Evolutionary conservation across 2,797 vertebrate genomes (phyloP), one percentile per base, ranked within the genome.

Genomic region (Melanotaenia parkinsoni): DNA sequence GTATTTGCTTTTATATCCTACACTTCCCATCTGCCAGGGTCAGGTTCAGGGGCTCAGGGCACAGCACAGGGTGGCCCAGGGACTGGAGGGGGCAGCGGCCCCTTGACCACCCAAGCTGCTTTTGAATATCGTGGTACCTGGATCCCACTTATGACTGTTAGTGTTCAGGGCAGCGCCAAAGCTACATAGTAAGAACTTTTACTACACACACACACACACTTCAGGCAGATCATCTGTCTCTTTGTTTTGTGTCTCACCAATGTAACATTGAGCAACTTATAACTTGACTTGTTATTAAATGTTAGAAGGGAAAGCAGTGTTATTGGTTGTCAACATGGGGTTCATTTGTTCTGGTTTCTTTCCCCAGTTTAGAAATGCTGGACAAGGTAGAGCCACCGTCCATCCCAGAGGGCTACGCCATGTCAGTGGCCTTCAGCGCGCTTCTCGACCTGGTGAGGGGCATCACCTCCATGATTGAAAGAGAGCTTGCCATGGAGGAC

Each of bases 371-470:
- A 58, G 98, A 99, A 90, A 98, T 99, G 98, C 90, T 99, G 88
- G 98, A 99, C 91, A 99, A 99, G 90, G 98, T 99, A 69, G 98
- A 99, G 82, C 98, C 98, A 2, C 98, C 98, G 11, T 97, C 95
- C 28, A 99, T 99, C 87, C 98, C 98, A 28, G 98, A 99, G 88
- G 98, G 98, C 71, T 99, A 99, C 32, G 97, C 98, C 74, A 97
- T 99, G 97, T 99, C 98, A 0, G 98, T 99, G 92, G 98, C 98
- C 59, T 99, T 99, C 91, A 97, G 97, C n/a, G 98, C 97, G 77
- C 94, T 99, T 67, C 90, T 99, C 60, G 98, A 99, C 93, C 96
- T 99, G 79, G 98, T 99, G 61, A 93, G 98, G 72, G 98, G 98
- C 80, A 98, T 99, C 86, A 99, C 98, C 58, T 90, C 94, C 33